Evolutionary conservation across 1,140 invertebrate genomes (phyloP).

Genomic region (Cylas formicarius): DNA sequence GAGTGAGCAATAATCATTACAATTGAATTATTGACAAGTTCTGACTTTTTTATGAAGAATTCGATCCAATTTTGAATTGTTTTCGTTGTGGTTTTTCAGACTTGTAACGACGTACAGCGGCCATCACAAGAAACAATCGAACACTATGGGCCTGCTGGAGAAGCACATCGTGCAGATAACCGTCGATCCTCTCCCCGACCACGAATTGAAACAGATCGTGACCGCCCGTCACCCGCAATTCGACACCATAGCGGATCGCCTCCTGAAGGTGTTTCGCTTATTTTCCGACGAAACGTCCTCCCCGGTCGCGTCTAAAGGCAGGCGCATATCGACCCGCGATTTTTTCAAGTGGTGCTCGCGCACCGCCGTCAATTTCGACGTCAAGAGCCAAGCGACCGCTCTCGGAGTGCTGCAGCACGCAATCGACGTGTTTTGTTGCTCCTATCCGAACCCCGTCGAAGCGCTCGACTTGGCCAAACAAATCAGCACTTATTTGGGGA

Average conservation of each 20-base stretch:
- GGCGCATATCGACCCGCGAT: conserved; percentile 76
- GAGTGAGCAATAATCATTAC: too few species aligned
- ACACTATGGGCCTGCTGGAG: conserved; percentile 58
- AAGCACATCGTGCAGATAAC: conserved; percentile 78
- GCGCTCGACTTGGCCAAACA: conserved; percentile 61
- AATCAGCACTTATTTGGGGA: conserved; percentile 75
- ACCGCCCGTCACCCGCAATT: conserved; percentile 64
- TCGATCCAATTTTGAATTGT: conserved; percentile 17
- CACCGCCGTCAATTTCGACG: conserved; percentile 65
- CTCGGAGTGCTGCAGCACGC: conserved; percentile 82
- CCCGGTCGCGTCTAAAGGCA: conserved; percentile 43
- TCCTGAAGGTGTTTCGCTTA: conserved; percentile 78
- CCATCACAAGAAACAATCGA: conserved; percentile 58
- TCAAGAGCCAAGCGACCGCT: conserved; percentile 64
- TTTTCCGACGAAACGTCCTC: conserved; percentile 47
- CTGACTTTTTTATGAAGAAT: too few species aligned
- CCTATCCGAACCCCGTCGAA: conserved; percentile 54
- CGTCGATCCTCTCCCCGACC: conserved; percentile 66
- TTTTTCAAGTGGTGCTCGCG: conserved; percentile 88
- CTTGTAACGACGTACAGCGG: conserved; percentile 50
- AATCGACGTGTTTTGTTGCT: conserved; percentile 83
- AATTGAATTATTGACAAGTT: too few species aligned
- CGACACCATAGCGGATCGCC: conserved; percentile 63
- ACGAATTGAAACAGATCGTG: conserved; percentile 65
- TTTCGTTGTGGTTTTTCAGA: conserved; percentile 45